Evolutionary conservation across 2,113 vertebrate species (phyloP), one percentile per base, ranked within the genome.

Genomic region (Penelope pileata): DNA sequence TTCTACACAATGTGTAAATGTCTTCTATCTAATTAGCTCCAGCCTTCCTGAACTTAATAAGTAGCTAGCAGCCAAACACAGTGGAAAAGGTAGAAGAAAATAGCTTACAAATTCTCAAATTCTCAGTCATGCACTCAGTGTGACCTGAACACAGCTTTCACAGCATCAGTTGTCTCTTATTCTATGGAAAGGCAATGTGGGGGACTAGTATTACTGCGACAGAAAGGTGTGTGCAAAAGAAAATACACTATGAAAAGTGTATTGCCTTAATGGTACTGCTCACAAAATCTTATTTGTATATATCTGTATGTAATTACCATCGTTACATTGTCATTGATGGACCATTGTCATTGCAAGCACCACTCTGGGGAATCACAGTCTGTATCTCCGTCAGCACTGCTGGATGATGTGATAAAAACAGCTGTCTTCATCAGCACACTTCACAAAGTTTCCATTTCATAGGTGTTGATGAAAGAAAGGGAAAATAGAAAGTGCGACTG

Each of bases 381-480:
- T 83, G 12, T 77, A 63, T 77, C 86, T 80, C 34, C 32, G 40
- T 76, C 50, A 66, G 79, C 26, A 40, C 22, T 73, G 50, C 50
- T 74, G 59, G 24, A 66, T 79, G 42, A 69, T 30, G 42, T 10
- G 15, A 79, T 91, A 90, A 88, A 93, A 91, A n/a, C 43, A 73
- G 12, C 80, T 88, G 43, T 53, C 47, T 83, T 76, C 18, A 4
- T 87, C 85, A 90, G 59, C 54, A 54, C 51, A 21, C 8, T 84
- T 34, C 50, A 82, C 58, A 42, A 32, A 77, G 42, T 78, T 91
- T 85, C 68, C 43, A 34, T 77, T 77, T 86, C 34, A 13, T 67
- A 56, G 21, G 7, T 70, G 43, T 58, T 74, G 43, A 3, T 53
- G 51, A 43, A 90, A 66, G 50, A 59, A 89, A 47, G 0, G 3